Evolutionary conservation across 2,113 vertebrate species (phyloP).

Genomic region (Trichomycterus rosablanca): DNA sequence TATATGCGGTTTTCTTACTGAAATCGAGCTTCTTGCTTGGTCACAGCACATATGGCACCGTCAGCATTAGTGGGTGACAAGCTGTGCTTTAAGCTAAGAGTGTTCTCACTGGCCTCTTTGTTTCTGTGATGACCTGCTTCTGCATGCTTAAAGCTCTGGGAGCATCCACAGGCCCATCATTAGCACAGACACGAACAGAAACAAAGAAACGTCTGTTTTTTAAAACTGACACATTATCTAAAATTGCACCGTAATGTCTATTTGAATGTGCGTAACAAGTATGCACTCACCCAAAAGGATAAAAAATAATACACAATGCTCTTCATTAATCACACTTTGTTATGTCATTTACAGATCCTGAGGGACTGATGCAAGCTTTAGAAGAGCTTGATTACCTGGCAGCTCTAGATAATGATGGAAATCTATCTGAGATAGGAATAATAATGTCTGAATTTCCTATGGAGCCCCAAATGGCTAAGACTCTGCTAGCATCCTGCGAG

Average conservation of each 20-base stretch:
- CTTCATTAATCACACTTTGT: no score
- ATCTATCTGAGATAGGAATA: conserved; percentile 88
- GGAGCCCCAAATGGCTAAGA: conserved; percentile 83
- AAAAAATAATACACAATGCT: no score
- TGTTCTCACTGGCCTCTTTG: conserved; percentile 36
- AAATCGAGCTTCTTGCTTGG: conserved; percentile 5
- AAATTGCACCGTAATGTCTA: neutral
- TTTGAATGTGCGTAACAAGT: no score
- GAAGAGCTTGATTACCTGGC: conserved; percentile 89
- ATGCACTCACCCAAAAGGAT: no score
- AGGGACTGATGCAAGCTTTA: conserved; percentile 85
- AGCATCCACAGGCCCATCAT: conserved; percentile 19
- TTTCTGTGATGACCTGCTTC: conserved; percentile 35
- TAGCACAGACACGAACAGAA: conserved; percentile 23
- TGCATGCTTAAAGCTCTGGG: neutral
- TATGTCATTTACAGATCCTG: conserved; percentile 72
- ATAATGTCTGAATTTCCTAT: conserved; percentile 90
- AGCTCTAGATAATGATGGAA: conserved; percentile 81
- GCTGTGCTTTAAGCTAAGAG: conserved; percentile 64
- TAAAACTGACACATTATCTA: neutral
- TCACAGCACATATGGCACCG: conserved; percentile 48
- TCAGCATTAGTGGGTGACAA: conserved; percentile 41
- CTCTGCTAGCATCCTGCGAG: conserved; percentile 83
- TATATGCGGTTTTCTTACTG: conserved; percentile 6
- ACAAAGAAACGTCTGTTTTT: conserved; percentile 9